Evolutionary conservation across 2,113 vertebrate genomes (phyloP).

Genomic region (Takifugu bimaculatus): DNA sequence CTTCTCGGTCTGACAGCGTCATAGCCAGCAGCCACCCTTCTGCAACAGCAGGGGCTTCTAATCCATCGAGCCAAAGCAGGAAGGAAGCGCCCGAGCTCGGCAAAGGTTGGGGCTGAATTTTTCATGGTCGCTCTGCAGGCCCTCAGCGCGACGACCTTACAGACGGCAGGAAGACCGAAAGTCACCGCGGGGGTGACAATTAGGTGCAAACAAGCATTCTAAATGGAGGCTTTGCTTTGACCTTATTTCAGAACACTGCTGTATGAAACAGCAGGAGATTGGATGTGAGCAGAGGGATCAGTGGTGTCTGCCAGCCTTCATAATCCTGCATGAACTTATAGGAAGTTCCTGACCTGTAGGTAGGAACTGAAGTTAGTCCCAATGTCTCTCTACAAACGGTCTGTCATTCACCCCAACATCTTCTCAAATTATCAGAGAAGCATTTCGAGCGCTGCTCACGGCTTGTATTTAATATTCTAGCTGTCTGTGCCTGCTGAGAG

Average conservation of each 20-base stretch:
- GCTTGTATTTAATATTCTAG: constrained; percentile 10
- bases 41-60: constrained; percentile 48
- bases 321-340: constrained; percentile 14
- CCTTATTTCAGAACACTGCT: constrained; percentile 2
- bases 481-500: constrained; percentile 13
- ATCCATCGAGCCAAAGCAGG: constrained; percentile 32
- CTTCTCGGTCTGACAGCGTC: constrained; percentile 40
- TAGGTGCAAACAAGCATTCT: constrained; percentile 12
- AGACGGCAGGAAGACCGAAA: constrained; percentile 44
- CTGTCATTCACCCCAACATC: background rate
- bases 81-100: constrained; percentile 30
- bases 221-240: constrained; percentile 27
- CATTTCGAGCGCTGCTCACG: constrained; percentile 6
- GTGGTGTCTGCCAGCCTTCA: constrained; percentile 8
- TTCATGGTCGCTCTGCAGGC: constrained; percentile 67
- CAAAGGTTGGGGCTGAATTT: constrained; percentile 75
- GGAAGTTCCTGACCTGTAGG: constrained; percentile 25
- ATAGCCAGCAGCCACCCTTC: constrained; percentile 47
- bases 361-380: background rate
- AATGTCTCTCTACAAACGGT: too few species aligned
- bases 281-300: constrained; percentile 4
- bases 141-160: constrained; percentile 20
- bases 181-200: constrained; percentile 29
- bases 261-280: background rate
- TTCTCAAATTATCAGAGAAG: background rate